phyloP scores from a whole-genome alignment of 2,888 invertebrate genomes.

The Meta bourneti region DNA sequence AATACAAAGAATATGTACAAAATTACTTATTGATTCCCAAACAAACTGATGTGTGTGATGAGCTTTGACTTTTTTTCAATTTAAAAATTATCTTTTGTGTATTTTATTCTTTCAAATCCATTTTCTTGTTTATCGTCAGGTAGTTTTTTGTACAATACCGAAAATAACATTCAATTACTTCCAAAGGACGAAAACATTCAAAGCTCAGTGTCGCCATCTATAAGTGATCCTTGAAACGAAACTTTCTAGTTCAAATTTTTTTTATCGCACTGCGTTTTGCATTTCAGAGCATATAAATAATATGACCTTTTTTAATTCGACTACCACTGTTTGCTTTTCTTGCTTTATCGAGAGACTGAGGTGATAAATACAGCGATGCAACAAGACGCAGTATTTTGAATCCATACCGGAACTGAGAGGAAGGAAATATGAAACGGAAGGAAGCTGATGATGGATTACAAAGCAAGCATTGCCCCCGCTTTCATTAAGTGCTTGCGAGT shows the following conservation, averaged over 20 bases:
- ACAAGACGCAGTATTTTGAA: neutral
- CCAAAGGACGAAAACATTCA: neutral
- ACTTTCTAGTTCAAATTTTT: neutral
- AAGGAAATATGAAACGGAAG: neutral
- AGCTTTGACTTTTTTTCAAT: too few species aligned
- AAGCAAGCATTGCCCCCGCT: neutral
- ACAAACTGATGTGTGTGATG: too few species aligned
- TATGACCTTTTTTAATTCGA: neutral
- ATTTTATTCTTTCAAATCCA: too few species aligned
- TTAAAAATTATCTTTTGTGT: too few species aligned
- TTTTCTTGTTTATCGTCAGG: too few species aligned
- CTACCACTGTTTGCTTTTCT: neutral
- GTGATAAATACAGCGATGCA: neutral
- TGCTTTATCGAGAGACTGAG: neutral
- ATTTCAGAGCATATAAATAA: neutral
- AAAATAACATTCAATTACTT: neutral
- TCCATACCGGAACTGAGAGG: neutral
- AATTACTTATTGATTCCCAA: too few species aligned
- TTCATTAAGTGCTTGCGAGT: neutral
- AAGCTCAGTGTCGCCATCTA: neutral
- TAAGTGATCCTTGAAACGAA: neutral
- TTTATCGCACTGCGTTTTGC: neutral
- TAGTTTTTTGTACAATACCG: neutral
- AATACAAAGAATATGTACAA: too few species aligned
- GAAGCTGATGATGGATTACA: neutral